A percentile compares a stretch with the other conserved stretches of the same genome.
phyloP scores from a whole-genome alignment of 2,113 vertebrate species.

The Hyla sarda region DNA sequence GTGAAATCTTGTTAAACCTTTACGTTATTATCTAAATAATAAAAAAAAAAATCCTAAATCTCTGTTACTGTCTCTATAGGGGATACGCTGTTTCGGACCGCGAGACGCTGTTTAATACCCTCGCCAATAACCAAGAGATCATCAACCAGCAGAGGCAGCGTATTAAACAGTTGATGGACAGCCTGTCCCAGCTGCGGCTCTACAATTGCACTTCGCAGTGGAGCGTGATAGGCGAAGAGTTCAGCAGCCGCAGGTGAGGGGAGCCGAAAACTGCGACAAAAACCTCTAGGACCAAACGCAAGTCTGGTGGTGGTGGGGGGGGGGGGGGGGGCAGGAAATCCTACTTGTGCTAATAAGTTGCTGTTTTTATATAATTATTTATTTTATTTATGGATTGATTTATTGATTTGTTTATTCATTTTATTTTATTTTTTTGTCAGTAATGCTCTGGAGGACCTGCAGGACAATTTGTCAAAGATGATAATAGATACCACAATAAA shows the following conservation, averaged over 20 bases:
- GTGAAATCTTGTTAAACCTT: too few species aligned
- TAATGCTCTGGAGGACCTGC: conserved; percentile 86
- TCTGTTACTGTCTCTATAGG: conserved; percentile 68
- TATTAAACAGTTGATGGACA: conserved; percentile 81
- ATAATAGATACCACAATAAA: conserved; percentile 79
- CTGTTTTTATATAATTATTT: too few species aligned
- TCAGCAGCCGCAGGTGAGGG: conserved; percentile 65
- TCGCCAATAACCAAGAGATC: conserved; percentile 92
- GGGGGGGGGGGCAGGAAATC: too few species aligned
- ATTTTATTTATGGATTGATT: too few species aligned
- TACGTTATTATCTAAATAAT: too few species aligned
- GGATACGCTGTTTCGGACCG: conserved; percentile 88
- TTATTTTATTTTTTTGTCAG: conserved; percentile 72
- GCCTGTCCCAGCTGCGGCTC: conserved; percentile 85
- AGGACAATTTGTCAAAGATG: conserved; percentile 83
- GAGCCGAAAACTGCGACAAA: not conserved
- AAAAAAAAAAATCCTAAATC: too few species aligned
- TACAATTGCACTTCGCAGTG: conserved; percentile 82
- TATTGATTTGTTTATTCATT: too few species aligned
- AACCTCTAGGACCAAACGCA: too few species aligned
- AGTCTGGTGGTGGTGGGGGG: not conserved
- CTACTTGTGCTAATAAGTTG: accelerated
- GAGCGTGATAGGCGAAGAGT: conserved; percentile 63
- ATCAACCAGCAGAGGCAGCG: conserved; percentile 92
- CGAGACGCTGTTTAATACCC: conserved; percentile 88